Evolutionary conservation across 1,140 invertebrate genomes (phyloP).

Genomic region (Dicyema japonicum): DNA sequence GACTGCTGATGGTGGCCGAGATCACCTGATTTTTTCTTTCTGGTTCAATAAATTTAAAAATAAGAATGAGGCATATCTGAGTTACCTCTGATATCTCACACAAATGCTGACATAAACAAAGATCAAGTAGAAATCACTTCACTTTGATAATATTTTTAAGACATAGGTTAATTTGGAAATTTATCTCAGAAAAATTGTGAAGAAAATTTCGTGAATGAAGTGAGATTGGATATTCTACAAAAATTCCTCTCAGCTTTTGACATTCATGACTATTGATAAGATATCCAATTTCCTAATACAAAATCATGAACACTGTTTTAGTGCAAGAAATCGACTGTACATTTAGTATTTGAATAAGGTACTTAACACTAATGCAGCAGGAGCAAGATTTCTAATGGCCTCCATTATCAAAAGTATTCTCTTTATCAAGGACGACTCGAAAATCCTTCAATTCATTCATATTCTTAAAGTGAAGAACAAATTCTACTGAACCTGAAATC

Average conservation of each 20-base stretch:
- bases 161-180: constrained; percentile 35
- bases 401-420: too few relatives aligned
- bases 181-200: constrained; percentile 10
- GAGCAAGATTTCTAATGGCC: too few relatives aligned
- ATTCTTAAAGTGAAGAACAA: too few relatives aligned
- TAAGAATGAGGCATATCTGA: constrained; percentile 34
- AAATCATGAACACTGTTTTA: constrained; percentile 61
- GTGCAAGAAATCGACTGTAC: constrained; percentile 64
- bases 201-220: constrained; percentile 29
- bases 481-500: too few relatives aligned
- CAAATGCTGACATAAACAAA: constrained; percentile 68
- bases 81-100: constrained; percentile 38
- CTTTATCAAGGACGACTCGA: too few relatives aligned
- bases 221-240: constrained; percentile 30
- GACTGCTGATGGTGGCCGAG: constrained; percentile 76
- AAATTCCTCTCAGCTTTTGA: constrained; percentile 38
- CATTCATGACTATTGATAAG: constrained; percentile 26
- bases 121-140: constrained; percentile 51
- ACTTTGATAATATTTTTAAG: constrained; percentile 39
- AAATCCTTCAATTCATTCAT: too few relatives aligned
- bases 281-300: constrained; percentile 40
- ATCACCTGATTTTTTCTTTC: constrained; percentile 46
- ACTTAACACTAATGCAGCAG: too few relatives aligned
- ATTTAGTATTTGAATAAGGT: too few relatives aligned
- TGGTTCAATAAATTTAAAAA: constrained; percentile 35